Evolutionary conservation across 1,140 invertebrate species (phyloP), one percentile per base, ranked within the genome.

Genomic region (Dendrolimus punctatus): DNA sequence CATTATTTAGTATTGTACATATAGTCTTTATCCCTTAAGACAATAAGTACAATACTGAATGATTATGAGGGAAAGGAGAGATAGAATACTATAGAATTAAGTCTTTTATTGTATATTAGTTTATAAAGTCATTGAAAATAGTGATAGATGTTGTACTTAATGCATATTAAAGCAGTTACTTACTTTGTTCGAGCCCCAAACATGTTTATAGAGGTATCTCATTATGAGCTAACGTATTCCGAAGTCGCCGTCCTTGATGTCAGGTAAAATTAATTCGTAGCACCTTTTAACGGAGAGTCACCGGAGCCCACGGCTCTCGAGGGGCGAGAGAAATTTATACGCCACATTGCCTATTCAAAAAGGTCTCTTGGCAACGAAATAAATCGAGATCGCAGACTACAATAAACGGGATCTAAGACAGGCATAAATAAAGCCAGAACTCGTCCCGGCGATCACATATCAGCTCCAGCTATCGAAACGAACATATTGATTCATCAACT

Each of bases 261-360:
- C 67, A 71, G 72, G 69, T 73, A 63, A 79, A 78, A 79, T 81
- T 82, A 82, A 82, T 80, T 80, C 71, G 66, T 65, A 73, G 68
- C 71, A 75, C 71, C 75, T 82, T 78, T 80, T 73, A 77, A 76
- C 62, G 62, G 66, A 64, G 63, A 73, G 63, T 60, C 70, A 65
- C 62, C 53, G 62, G 59, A 66, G 60, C 59, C 58, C 46, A 58
- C 66, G 57, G 48, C 64, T 62, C 66, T 66, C 60, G 48, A 68
- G 66, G 65, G 69, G 64, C 55, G 64, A 61, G 62, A 62, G 58
- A 76, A 72, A 78, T 82, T 80, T 80, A 76, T 80, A 80, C 75
- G 73, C 57, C 69, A 78, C 76, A 82, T 80, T 82, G 76, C 69
- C 71, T 80, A 82, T 80, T 82, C 76, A 73, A 73, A 80, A 82